These are phyloP conservation scores for Macaria liturata DNA, from an alignment of 2,888 invertebrate species.

Conservation along the genomic window DNA sequence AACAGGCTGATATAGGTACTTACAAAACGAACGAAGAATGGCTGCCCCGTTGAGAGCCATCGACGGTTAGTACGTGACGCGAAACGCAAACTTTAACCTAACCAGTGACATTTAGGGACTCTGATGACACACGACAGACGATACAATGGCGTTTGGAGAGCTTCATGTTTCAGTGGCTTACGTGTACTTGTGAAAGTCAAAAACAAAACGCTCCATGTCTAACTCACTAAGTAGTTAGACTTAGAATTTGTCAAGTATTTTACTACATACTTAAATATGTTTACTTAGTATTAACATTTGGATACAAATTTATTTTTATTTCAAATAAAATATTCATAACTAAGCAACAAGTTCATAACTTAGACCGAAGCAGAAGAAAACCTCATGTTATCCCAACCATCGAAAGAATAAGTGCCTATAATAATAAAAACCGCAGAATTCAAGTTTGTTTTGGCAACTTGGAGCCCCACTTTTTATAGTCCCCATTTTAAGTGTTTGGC, in stretches of 20 bases:
- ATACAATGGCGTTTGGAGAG: slow-evolving; percentile 1
- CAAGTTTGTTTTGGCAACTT: slow-evolving; percentile 47
- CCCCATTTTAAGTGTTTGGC: slow-evolving; percentile 39
- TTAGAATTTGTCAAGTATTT: no score
- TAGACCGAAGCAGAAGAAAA: slow-evolving; percentile 38
- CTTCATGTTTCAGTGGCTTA: no score
- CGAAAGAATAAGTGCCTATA: slow-evolving; percentile 45
- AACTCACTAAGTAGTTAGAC: no score
- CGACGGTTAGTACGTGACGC: slow-evolving; percentile 57
- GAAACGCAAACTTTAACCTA: slow-evolving; percentile 55
- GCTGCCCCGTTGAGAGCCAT: slow-evolving; percentile 57
- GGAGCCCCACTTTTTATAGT: slow-evolving; percentile 40
- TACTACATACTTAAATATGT: no score
- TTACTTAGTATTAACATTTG: no score
- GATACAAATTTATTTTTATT: no score
- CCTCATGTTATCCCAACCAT: slow-evolving; percentile 43
- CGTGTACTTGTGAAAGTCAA: no score
- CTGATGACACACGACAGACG: slow-evolving; percentile 20
- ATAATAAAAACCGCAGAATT: slow-evolving; percentile 46
- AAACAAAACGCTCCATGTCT: no score
- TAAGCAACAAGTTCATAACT: slow-evolving; percentile 16
- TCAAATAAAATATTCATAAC: no score
- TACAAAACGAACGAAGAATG: slow-evolving; percentile 60
- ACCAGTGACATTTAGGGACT: slow-evolving; percentile 45
- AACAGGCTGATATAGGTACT: slow-evolving; percentile 61